Conservation (phyloP, 2,113 vertebrate genomes). For the Neofelis nebulosa region DNA sequence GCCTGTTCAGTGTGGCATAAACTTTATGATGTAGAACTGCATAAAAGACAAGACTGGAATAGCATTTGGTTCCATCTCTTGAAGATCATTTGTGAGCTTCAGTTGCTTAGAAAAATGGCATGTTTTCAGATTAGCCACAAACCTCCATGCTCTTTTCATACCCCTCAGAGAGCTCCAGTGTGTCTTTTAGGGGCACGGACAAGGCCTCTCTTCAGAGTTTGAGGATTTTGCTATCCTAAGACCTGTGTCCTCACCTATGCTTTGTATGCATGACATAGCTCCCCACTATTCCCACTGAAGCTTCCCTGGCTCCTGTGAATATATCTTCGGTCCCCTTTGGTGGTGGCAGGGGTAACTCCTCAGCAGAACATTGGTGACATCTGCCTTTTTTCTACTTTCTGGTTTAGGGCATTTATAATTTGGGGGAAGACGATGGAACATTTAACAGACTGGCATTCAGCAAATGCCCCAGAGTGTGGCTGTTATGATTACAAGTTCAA, state of each 20-base stretch:
- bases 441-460: constrained; percentile 39
- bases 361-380: neutral
- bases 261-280: constrained; percentile 26
- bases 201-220: neutral
- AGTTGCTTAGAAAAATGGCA: constrained; percentile 40
- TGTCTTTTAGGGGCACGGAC: neutral
- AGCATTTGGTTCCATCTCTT: neutral
- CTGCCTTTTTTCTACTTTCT: constrained; percentile 45
- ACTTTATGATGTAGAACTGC: neutral
- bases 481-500: constrained; percentile 67
- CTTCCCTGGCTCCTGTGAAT: neutral
- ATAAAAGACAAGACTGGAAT: neutral
- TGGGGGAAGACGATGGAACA: constrained; percentile 59
- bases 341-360: neutral
- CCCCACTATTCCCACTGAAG: neutral
- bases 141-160: neutral
- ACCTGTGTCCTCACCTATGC: neutral
- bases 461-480: constrained; percentile 52
- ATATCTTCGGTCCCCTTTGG: neutral
- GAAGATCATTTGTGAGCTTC: neutral
- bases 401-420: constrained; percentile 65
- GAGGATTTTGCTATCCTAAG: constrained; percentile 30
- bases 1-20: neutral
- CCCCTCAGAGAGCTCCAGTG: constrained; percentile 13
- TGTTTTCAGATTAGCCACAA: constrained; percentile 24